Base-by-base conservation (phyloP, 30 jellyfish, hydroid and myxozoan species). In the Turritopsis rubra region DNA sequence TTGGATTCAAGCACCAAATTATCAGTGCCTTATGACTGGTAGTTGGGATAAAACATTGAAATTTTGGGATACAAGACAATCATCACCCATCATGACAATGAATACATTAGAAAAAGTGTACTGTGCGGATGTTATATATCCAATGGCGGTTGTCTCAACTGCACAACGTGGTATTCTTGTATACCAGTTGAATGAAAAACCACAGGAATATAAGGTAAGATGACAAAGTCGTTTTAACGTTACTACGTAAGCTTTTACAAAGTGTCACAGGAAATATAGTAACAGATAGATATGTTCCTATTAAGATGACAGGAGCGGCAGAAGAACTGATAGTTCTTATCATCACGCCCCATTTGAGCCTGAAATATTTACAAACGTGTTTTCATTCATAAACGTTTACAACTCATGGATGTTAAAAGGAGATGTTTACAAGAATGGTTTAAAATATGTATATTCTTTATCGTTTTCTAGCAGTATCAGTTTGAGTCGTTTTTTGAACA, bases 111-210 rank as follows among this genome's bases (percentile, higher is more conserved):
- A 91, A 80, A 85, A 90, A 52, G 93, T 92, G 28, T 91, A 91
- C 29, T 86, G 96, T 23, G 96, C 97, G 13, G 97, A 91, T 83
- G 97, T 91, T 18, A 85, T 87, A 1, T 91, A 91, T 52, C 97
- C 97, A 18, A 91, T 91, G 97, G 97, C 96, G 0, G 94, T 86
- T 70, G 96, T 91, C 17, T 83, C 95, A 18, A 91, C 97, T 21
- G 96, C 97, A 0, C 97, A 91, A 53, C 75, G 95, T 53, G 96
- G 96, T 1, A 91, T 91, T 70, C 27, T 91, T 52, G 96, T 91
- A 71, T 91, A 91, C 75, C 96, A 87, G 71, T 82, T 91, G 54
- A 93, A 82, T 22, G 77, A 83, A 72, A 85, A 91, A 19, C 97
- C 97, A 52, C 82, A 90, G 30, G 97, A 91, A 31, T 87, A 31